phyloP scores from a whole-genome alignment of 2,113 vertebrate genomes.

The Atherinomorus stipes region DNA sequence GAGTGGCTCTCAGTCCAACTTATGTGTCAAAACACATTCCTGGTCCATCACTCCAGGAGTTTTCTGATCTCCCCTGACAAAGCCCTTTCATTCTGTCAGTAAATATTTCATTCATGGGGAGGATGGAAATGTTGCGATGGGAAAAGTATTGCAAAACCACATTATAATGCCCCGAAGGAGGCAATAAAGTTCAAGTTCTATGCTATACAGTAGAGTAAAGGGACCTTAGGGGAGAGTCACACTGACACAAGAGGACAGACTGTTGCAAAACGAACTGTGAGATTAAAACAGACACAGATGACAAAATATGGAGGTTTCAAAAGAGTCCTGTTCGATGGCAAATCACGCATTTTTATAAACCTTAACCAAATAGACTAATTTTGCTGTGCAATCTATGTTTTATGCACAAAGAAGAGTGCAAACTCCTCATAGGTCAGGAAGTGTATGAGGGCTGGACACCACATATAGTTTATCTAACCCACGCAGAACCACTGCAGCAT shows the following conservation, averaged over 20 bases:
- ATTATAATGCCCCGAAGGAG: slow-evolving; percentile 3
- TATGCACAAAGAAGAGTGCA: not conserved
- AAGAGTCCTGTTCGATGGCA: not conserved
- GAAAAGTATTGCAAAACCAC: slow-evolving; percentile 40
- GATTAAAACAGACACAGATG: not conserved
- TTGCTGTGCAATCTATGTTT: not conserved
- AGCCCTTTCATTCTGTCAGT: slow-evolving; percentile 46
- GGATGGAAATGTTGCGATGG: slow-evolving; percentile 23
- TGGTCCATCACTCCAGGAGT: slow-evolving; percentile 11
- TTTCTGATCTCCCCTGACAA: slow-evolving; percentile 40
- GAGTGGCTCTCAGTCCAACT: slow-evolving; percentile 40
- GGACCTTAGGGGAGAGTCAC: not conserved
- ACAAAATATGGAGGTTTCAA: not conserved
- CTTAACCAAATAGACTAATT: not conserved
- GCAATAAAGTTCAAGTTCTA: slow-evolving; percentile 1
- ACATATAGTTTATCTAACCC: not conserved
- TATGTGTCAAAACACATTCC: slow-evolving; percentile 46
- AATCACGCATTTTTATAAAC: not conserved
- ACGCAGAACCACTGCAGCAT: not conserved
- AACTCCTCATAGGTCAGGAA: not conserved
- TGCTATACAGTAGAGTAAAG: slow-evolving; percentile 14
- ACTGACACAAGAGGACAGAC: too few relatives aligned
- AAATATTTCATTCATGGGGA: slow-evolving; percentile 49
- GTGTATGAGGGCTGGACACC: not conserved
- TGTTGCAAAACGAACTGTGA: too few relatives aligned